Evolutionary conservation across 2,888 invertebrate genomes (phyloP).

Genomic region (Aleiodes testaceus): DNA sequence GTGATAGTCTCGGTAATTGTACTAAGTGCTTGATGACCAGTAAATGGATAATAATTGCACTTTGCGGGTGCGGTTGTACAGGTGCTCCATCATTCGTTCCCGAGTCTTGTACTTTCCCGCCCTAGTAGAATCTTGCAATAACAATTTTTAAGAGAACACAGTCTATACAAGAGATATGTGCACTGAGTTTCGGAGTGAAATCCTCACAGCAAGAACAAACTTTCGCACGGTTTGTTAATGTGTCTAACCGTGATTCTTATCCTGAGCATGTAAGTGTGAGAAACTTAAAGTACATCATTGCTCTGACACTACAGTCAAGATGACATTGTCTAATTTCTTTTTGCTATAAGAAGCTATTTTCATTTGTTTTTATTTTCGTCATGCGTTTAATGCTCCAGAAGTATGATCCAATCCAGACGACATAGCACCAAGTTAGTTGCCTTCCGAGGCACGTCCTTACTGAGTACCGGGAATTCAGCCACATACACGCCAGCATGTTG

Average conservation of each 20-base stretch:
- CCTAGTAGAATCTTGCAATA: conserved; percentile 19
- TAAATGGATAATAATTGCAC: conserved; percentile 70
- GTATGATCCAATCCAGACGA: conserved; percentile 56
- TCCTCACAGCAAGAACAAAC: conserved; percentile 29
- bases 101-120: conserved; percentile 18
- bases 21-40: conserved; percentile 69
- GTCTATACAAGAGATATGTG: conserved; percentile 17
- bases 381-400: conserved; percentile 5
- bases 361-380: conserved; percentile 9
- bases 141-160: neutral
- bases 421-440: conserved; percentile 67
- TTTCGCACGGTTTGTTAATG: conserved; percentile 47
- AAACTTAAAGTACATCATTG: conserved; percentile 30
- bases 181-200: conserved; percentile 37
- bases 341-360: neutral
- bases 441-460: conserved; percentile 69
- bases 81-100: conserved; percentile 50
- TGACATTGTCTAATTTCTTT: conserved; percentile 29
- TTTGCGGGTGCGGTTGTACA: conserved; percentile 43
- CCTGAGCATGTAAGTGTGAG: conserved; percentile 16
- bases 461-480: conserved; percentile 66
- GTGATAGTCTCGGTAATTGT: conserved; percentile 68
- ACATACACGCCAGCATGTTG: conserved; percentile 41
- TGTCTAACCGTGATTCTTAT: conserved; percentile 23
- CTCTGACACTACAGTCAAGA: conserved; percentile 21